Conservation (phyloP, 2,113 vertebrate species). For the Pachypanchax playfairii region DNA sequence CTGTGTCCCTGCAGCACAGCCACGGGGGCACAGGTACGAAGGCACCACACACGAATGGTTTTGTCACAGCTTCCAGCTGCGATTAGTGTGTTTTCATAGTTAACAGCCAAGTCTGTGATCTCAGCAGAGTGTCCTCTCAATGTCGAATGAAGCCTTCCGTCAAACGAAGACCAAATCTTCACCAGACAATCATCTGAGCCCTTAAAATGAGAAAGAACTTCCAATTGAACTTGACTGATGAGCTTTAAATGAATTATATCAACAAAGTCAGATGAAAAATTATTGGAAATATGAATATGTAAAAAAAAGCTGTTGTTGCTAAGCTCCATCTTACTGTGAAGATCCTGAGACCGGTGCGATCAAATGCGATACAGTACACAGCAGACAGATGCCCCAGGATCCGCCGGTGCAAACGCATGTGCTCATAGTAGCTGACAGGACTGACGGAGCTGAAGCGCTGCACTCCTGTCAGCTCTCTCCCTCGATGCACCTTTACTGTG, state of each 20-base stretch:
- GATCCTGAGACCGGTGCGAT: slow-evolving; percentile 95
- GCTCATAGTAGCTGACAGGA: slow-evolving; percentile 92
- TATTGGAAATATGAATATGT: no score
- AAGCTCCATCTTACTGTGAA: slow-evolving; percentile 89
- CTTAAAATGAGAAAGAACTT: slow-evolving; percentile 70
- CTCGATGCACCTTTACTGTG: slow-evolving; percentile 89
- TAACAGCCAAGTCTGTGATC: slow-evolving; percentile 97
- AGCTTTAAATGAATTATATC: no score
- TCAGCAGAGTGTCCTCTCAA: slow-evolving; percentile 95
- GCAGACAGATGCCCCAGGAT: slow-evolving; percentile 98
- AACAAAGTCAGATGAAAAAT: neutral
- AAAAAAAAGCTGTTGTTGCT: no score
- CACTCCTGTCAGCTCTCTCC: slow-evolving; percentile 89
- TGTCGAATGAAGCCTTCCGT: slow-evolving; percentile 91
- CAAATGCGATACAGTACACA: slow-evolving; percentile 98
- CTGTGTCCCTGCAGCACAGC: slow-evolving; percentile 96
- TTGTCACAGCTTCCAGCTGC: slow-evolving; percentile 98
- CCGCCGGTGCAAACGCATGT: slow-evolving; percentile 91
- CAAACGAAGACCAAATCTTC: slow-evolving; percentile 97
- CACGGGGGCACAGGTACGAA: slow-evolving; percentile 94
- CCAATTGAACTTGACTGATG: no score
- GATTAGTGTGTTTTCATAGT: slow-evolving; percentile 96
- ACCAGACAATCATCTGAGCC: slow-evolving; percentile 98
- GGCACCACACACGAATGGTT: slow-evolving; percentile 95
- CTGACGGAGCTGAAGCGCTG: slow-evolving; percentile 88